These are phyloP conservation scores for Drosophila willistoni DNA, from an alignment of 1,140 invertebrate species.

Conservation along the genomic window DNA sequence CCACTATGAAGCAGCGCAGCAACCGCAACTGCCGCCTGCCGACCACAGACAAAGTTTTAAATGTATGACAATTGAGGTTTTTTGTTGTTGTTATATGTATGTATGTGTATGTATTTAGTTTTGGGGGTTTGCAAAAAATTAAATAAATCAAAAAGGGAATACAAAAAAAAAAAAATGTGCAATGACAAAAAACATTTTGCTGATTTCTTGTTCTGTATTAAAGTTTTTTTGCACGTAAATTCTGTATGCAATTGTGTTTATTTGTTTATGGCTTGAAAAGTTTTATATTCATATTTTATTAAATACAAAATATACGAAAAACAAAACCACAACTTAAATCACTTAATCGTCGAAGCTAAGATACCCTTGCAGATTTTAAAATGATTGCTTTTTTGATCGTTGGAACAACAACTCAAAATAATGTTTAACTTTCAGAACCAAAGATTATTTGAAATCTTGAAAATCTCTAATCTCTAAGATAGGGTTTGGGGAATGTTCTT, in stretches of 20 bases:
- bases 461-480: too few relatives aligned
- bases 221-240: slow-evolving; percentile 45
- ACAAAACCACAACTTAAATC: not conserved
- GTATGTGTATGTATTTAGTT: not conserved
- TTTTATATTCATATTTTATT: slow-evolving; percentile 27
- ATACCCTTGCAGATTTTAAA: too few relatives aligned
- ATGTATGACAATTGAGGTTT: slow-evolving; percentile 51
- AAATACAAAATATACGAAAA: not conserved
- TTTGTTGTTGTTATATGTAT: slow-evolving; percentile 17
- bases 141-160: slow-evolving; percentile 58
- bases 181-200: slow-evolving; percentile 39
- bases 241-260: slow-evolving; percentile 43
- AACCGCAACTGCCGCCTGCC: slow-evolving; percentile 30
- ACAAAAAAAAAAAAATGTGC: slow-evolving; percentile 16
- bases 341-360: too few relatives aligned
- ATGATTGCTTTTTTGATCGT: too few relatives aligned
- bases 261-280: slow-evolving; percentile 51
- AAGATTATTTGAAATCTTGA: too few relatives aligned
- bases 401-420: too few relatives aligned
- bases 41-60: slow-evolving; percentile 51
- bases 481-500: too few relatives aligned
- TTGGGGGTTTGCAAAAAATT: slow-evolving; percentile 36
- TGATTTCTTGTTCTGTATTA: slow-evolving; percentile 34
- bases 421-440: too few relatives aligned
- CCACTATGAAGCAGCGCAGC: not conserved